Evolutionary conservation across 2,797 vertebrate species (phyloP).

Genomic region (Microctenopoma stevenorrisi): DNA sequence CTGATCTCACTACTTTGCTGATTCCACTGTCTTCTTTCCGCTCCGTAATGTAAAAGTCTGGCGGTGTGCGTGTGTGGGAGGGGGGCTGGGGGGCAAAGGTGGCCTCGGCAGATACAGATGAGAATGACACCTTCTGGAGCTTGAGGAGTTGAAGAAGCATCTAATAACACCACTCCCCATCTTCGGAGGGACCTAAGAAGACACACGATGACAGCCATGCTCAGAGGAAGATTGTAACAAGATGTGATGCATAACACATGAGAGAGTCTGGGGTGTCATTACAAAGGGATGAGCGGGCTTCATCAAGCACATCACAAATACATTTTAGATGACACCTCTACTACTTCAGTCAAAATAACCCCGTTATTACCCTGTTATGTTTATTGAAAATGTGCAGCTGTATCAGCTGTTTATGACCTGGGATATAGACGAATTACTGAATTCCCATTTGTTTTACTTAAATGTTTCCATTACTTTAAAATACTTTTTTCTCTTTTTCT

Average conservation of each 20-base stretch:
- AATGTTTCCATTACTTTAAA: conserved; percentile 63
- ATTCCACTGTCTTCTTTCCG: conserved; percentile 50
- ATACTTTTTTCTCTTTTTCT: conserved; percentile 49
- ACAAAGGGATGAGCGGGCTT: conserved; percentile 78
- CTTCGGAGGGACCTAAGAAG: conserved; percentile 55
- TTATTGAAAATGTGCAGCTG: conserved; percentile 73
- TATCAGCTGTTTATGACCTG: conserved; percentile 42
- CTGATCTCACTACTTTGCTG: conserved; percentile 38
- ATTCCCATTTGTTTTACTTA: conserved; percentile 67
- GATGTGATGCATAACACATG: conserved; percentile 84
- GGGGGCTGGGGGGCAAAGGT: conserved; percentile 3
- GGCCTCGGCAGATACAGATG: conserved; percentile 69
- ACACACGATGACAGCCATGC: conserved; percentile 72
- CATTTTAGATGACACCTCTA: conserved; percentile 77
- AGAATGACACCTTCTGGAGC: conserved; percentile 76
- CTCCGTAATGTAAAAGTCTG: conserved; percentile 71
- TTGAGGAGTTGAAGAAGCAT: conserved; percentile 71
- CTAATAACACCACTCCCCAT: conserved; percentile 52
- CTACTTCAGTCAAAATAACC: conserved; percentile 73
- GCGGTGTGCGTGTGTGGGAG: neutral
- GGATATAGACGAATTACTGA: conserved; percentile 55
- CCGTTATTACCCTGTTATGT: conserved; percentile 73
- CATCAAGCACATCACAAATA: conserved; percentile 81
- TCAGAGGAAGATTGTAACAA: conserved; percentile 79
- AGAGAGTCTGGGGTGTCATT: conserved; percentile 78